These are phyloP conservation scores for Meloidogyne exigua DNA, from an alignment of 1,140 invertebrate species.

Conservation along the genomic window DNA sequence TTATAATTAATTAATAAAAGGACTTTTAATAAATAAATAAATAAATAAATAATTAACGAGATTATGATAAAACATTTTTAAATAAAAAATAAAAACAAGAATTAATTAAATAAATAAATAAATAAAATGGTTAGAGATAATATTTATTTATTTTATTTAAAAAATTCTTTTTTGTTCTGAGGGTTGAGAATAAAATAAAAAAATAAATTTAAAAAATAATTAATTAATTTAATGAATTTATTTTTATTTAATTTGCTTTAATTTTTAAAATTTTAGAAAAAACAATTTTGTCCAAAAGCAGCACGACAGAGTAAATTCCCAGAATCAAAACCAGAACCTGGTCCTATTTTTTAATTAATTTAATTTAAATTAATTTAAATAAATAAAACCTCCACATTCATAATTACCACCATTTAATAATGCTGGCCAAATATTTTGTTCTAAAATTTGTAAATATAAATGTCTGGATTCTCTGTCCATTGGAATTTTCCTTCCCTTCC, in stretches of 20 bases:
- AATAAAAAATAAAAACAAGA: too few species aligned
- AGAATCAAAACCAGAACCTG: constrained; percentile 20
- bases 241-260: not conserved
- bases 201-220: too few species aligned
- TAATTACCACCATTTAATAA: constrained; percentile 30
- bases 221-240: too few species aligned
- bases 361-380: not conserved
- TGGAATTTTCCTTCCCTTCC: constrained; percentile 23
- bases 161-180: too few species aligned
- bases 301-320: constrained; percentile 29
- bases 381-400: constrained; percentile 34
- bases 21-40: too few species aligned
- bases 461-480: constrained; percentile 28
- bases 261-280: constrained; percentile 14
- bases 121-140: too few species aligned
- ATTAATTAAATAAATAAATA: too few species aligned
- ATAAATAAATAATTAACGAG: too few species aligned
- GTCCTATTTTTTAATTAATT: constrained; percentile 2
- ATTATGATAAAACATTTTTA: too few species aligned
- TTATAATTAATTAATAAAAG: too few species aligned
- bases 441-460: constrained; percentile 22
- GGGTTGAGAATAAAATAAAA: too few species aligned
- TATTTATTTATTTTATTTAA: too few species aligned
- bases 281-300: constrained; percentile 35
- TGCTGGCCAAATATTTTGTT: constrained; percentile 29